Percentiles rank a stretch among this genome's conserved stretches.
Evolutionary conservation across 37 sponge, comb jelly and placozoan species (phyloP).

Genomic region (Halisarca cf. caerulea): DNA sequence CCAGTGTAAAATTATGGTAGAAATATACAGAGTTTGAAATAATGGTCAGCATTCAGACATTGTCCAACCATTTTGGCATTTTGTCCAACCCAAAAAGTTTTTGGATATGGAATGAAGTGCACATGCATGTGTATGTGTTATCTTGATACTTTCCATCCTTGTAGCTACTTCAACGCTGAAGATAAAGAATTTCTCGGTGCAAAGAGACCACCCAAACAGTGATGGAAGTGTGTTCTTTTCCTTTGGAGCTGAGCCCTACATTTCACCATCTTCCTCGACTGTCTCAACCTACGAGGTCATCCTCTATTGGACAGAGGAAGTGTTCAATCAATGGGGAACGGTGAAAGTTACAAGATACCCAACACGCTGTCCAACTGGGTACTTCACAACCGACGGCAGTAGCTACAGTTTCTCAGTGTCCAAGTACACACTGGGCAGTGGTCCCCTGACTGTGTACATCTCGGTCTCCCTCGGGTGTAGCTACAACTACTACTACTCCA

Average conservation of each 20-base stretch:
- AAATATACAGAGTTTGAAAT: too few relatives aligned
- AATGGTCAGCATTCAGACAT: too few relatives aligned
- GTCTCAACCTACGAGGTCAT: neutral
- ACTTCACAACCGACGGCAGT: neutral
- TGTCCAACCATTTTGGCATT: too few relatives aligned
- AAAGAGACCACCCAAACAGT: too few relatives aligned
- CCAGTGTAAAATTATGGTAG: too few relatives aligned
- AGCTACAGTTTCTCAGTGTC: constrained; percentile 6
- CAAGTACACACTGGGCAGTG: neutral
- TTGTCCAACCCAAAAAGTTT: too few relatives aligned
- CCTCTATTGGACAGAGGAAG: neutral
- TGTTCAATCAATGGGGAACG: neutral
- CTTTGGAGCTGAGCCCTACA: neutral
- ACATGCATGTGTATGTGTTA: too few relatives aligned
- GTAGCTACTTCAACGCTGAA: too few relatives aligned
- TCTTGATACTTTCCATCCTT: too few relatives aligned
- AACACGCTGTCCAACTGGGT: neutral
- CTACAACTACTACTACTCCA: neutral
- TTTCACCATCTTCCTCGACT: neutral
- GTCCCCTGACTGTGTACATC: neutral
- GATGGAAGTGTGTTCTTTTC: neutral
- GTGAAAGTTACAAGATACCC: neutral
- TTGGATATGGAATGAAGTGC: too few relatives aligned
- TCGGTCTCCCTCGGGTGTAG: neutral
- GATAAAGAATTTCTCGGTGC: too few relatives aligned